Percentiles rank a stretch among this genome's conserved stretches.
Conservation (phyloP, 37 sponge, comb jelly and placozoan genomes). For the Agelas oroides region DNA sequence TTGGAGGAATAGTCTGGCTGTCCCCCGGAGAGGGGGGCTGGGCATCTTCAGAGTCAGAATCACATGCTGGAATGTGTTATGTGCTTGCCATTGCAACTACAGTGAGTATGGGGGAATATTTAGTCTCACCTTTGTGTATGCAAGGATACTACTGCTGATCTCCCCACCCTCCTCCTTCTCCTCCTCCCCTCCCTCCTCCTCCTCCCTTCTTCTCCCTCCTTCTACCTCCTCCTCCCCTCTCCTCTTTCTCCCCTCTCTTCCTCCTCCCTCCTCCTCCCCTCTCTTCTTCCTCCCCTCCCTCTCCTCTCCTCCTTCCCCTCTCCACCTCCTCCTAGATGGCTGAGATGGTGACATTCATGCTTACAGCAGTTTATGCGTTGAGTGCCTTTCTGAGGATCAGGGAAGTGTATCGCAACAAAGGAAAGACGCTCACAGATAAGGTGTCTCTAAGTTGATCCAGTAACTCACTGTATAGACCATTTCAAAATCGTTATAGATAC, state of each 20-base stretch:
- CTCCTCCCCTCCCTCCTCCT: not conserved
- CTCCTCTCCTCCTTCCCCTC: no score
- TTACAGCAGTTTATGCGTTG: slow-evolving; percentile 73
- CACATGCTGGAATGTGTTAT: slow-evolving; percentile 72
- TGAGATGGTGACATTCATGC: slow-evolving; percentile 58
- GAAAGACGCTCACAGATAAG: slow-evolving; percentile 32
- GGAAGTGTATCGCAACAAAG: slow-evolving; percentile 66
- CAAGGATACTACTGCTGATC: no score
- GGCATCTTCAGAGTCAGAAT: slow-evolving; percentile 1
- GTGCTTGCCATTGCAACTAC: slow-evolving; percentile 64
- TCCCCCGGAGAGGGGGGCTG: slow-evolving; percentile 38
- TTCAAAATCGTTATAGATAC: no score
- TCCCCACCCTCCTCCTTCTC: no score
- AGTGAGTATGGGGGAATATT: slow-evolving; percentile 25
- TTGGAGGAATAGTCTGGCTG: slow-evolving; percentile 62
- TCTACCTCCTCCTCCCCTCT: not conserved
- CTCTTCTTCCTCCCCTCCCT: no score
- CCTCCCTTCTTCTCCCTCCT: no score
- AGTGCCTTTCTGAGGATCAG: slow-evolving; percentile 60
- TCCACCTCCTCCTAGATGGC: slow-evolving; percentile 31
- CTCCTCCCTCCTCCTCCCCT: not conserved
- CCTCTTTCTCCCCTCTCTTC: no score
- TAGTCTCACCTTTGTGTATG: no score
- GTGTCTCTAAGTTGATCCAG: not conserved
- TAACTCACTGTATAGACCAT: no score